Base-by-base conservation (phyloP, 2,888 invertebrate species). In the Tortrix viridana region DNA sequence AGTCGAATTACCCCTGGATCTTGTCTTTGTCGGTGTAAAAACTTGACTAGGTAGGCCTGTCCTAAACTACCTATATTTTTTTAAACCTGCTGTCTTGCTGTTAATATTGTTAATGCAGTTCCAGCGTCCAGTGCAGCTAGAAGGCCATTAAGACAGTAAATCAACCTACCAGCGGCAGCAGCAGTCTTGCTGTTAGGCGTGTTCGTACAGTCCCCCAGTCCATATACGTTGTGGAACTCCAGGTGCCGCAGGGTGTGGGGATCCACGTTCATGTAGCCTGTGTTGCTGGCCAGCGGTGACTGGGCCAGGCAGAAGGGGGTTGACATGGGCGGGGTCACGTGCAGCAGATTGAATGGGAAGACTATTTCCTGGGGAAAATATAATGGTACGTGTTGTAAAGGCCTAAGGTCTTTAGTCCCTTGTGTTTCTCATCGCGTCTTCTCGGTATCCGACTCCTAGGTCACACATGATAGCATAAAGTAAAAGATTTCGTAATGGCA, bases 151-250 rank as follows among this genome's bases (percentile, higher is more conserved):
- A 0, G 9, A 26, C 12, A 38, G 12, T 32, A 44, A 38, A 7
- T 16, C 2, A 6, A 77, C 89, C 85, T 85, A 98, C 98, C 97
- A 70, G 97, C 95, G 63, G 99, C 98, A 20, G 99, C 98, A 48
- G 97, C 98, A 14, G 99, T 99, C 89, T 98, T 99, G 1, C 98
- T 96, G 74, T 98, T 99, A 0, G 98, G 98, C 4, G 97, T 93
- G 76, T 94, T 95, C 0, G 96, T 94, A 79, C 98, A 98, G 85
- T 99, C 99, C 3, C 99, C 99, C 52, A 99, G 93, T 1, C 97
- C 97, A 84, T 97, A 99, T 26, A 99, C 93, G 82, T 99, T 99
- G 1, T 92, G 82, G 86, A 94, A 98, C 65, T 90, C 93, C 0
- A 84, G 87, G 80, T 98, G 98, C 75, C 96, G 97, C 68, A 99